Conservation (phyloP, 2,888 invertebrate genomes). For the Drosophila nigricruria region DNA sequence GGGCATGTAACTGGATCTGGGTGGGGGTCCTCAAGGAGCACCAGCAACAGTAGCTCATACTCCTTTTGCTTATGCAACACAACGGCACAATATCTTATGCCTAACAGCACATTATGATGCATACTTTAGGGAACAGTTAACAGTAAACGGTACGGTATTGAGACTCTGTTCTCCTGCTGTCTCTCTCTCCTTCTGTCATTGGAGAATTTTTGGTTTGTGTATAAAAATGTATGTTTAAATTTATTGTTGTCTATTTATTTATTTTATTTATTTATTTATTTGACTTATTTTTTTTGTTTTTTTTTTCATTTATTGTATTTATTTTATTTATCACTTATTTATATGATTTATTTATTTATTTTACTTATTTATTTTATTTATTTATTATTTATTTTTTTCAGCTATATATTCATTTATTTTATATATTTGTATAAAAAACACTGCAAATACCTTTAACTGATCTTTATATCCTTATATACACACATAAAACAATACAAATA, state of each 20-base stretch:
- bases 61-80: constrained; percentile 40
- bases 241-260: constrained; percentile 5
- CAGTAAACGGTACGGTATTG: neutral
- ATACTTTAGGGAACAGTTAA: constrained; percentile 35
- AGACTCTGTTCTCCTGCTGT: neutral
- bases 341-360: too few relatives aligned
- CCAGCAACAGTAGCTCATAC: neutral
- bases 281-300: too few relatives aligned
- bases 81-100: neutral
- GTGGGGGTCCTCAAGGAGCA: constrained; percentile 5
- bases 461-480: too few relatives aligned
- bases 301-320: too few relatives aligned
- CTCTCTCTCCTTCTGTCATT: neutral
- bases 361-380: too few relatives aligned
- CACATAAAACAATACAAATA: too few relatives aligned
- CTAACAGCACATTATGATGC: constrained; percentile 22
- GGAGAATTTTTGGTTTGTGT: neutral
- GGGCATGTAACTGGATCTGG: too few relatives aligned
- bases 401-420: too few relatives aligned
- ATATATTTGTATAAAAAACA: too few relatives aligned
- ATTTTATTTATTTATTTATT: neutral
- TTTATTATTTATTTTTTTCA: too few relatives aligned
- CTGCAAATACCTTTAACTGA: too few relatives aligned
- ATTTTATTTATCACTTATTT: too few relatives aligned
- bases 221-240: neutral